Evolutionary conservation across 2,797 vertebrate genomes (phyloP), one percentile per base, ranked within the genome.

Genomic region (Pelobates cultripes): DNA sequence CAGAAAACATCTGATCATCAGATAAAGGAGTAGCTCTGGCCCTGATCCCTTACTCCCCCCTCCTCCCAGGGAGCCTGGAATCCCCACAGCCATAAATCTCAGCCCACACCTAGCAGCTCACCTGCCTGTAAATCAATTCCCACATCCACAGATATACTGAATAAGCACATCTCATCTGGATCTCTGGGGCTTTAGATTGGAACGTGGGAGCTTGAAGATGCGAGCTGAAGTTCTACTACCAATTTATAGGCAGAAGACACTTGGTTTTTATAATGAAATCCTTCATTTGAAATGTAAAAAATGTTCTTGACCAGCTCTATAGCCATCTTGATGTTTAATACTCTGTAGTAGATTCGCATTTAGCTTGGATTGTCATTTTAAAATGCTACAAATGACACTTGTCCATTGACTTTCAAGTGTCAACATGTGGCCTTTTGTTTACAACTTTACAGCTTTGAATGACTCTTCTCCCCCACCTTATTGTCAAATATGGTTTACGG

Each of bases 31-130:
- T 53, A 78, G 64, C 43, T 0, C 72, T 74, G 76, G 76, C 71
- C 71, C 28, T 28, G 71, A 73, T 73, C 81, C 69, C 53, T 68
- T 41, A 42, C 60, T 28, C 60, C 14, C 47, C 70, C 47, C 66
- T 40, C 69, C 43, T 47, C 64, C 4, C 28, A 28, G 70, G 69
- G 80, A 71, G 41, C 1, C 7, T 53, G 15, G 80, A 82, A 40
- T 57, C 60, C 66, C 76, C 55, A 61, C 71, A 70, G 81, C 41
- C 71, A 75, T 83, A 79, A 79, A 83, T 83, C 81, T 79, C 70
- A 69, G 64, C 64, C 75, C 63, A 42, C 75, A 70, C 15, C n/a
- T 60, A 67, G 51, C 28, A 69, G 66, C 53, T 73, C 70, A 40
- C 61, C 76, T 74, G 76, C 61, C 51, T 68, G 13, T 40, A 73